Percentiles rank a stretch among this genome's conserved stretches.
phyloP scores from a whole-genome alignment of 2,797 vertebrate species.

The Xenops minutus region DNA sequence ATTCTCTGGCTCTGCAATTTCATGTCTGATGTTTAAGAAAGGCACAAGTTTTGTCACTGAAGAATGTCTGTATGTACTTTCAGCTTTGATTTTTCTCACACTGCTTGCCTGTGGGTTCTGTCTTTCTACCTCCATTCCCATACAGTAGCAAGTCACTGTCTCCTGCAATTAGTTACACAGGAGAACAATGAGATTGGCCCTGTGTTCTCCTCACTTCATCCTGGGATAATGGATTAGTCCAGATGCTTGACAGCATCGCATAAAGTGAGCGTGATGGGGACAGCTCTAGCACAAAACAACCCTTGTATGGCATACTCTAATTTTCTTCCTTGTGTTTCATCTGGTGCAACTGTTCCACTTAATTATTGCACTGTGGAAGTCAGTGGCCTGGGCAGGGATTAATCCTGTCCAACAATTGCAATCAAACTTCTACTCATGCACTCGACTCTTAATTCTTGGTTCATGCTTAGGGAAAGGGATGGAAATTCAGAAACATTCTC shows the following conservation, averaged over 20 bases:
- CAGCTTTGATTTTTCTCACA: background rate
- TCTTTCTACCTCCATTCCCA: background rate
- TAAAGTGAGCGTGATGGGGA: background rate
- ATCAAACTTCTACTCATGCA: background rate
- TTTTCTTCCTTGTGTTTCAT: slow-evolving; percentile 19
- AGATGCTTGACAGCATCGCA: background rate
- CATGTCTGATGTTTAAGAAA: background rate
- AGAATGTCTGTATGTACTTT: background rate
- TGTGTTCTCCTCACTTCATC: background rate
- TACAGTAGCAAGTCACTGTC: background rate
- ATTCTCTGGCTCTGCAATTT: background rate
- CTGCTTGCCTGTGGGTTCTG: background rate
- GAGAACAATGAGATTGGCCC: background rate
- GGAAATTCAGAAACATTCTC: background rate
- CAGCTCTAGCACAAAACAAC: background rate
- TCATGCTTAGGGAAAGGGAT: background rate
- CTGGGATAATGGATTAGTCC: slow-evolving; percentile 12
- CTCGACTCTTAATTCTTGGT: background rate
- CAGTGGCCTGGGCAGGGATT: background rate
- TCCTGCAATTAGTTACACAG: background rate
- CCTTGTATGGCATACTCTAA: background rate
- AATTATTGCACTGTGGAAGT: background rate
- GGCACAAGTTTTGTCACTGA: background rate
- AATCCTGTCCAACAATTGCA: slow-evolving; percentile 18
- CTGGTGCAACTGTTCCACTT: background rate